These are phyloP conservation scores for Selene dorsalis DNA, from an alignment of 2,797 vertebrate genomes.

Conservation along the genomic window DNA sequence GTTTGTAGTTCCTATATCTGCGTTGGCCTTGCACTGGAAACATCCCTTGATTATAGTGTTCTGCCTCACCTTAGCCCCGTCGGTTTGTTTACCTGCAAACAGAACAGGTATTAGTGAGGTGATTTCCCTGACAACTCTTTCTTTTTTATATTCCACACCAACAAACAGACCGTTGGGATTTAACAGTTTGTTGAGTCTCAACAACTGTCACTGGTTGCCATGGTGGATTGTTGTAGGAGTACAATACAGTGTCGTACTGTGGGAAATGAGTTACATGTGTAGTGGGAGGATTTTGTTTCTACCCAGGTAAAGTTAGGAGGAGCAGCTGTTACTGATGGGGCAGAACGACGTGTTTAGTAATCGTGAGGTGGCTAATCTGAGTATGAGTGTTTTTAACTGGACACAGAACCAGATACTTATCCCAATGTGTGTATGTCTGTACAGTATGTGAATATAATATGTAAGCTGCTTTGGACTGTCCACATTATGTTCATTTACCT, in stretches of 20 bases:
- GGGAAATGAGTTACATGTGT: background rate
- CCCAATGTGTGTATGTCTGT: no score
- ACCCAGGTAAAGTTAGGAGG: background rate
- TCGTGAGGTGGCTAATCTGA: background rate
- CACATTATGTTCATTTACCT: no score
- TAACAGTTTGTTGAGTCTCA: background rate
- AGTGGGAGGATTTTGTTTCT: background rate
- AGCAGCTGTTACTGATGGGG: background rate
- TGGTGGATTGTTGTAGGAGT: constrained; percentile 7
- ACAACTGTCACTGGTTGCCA: constrained; percentile 4
- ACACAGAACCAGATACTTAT: background rate
- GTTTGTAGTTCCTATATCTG: background rate
- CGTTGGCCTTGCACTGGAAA: background rate
- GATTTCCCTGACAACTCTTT: constrained; percentile 4
- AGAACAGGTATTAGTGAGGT: constrained; percentile 1
- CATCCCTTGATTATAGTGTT: background rate
- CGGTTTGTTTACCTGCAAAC: constrained; percentile 6
- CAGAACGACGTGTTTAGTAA: background rate
- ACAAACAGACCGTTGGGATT: constrained; percentile 11
- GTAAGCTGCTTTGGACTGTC: no score
- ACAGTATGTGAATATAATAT: no score
- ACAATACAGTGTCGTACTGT: constrained; percentile 8
- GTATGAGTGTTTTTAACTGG: background rate
- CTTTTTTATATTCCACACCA: background rate
- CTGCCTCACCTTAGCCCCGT: background rate